phyloP scores from a whole-genome alignment of 1,140 invertebrate species.

The Condylostylus longicornis region DNA sequence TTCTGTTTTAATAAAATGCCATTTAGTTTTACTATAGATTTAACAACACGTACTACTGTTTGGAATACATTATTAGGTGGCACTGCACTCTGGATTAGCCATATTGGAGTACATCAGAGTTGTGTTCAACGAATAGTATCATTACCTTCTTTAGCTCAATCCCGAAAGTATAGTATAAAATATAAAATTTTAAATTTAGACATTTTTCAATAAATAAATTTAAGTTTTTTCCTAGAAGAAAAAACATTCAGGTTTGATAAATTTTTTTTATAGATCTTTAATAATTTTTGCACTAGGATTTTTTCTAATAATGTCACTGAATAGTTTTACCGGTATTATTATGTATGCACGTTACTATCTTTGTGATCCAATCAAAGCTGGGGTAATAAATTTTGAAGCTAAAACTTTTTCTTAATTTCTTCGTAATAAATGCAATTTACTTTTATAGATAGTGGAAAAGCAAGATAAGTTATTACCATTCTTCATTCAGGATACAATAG shows the following conservation, averaged over 20 bases:
- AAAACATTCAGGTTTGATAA: too few species aligned
- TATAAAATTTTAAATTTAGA: too few species aligned
- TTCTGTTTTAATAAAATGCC: neutral
- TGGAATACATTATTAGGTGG: constrained; percentile 17
- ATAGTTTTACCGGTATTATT: constrained; percentile 50
- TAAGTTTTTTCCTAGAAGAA: too few species aligned
- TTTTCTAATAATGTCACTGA: constrained; percentile 34
- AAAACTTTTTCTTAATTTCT: too few species aligned
- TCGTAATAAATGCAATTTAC: too few species aligned
- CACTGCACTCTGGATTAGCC: constrained; percentile 20
- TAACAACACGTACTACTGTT: constrained; percentile 17
- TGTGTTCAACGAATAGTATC: constrained; percentile 26
- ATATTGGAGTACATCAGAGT: constrained; percentile 24
- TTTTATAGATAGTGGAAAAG: constrained; percentile 17
- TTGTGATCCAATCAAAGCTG: constrained; percentile 53
- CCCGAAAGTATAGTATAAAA: too few species aligned
- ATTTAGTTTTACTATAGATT: constrained; percentile 17
- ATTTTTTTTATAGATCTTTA: constrained; percentile 28
- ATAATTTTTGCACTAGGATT: constrained; percentile 36
- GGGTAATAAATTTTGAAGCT: constrained; percentile 32
- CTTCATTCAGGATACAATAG: constrained; percentile 42
- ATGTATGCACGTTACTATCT: constrained; percentile 56
- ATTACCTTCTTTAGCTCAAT: constrained; percentile 17
- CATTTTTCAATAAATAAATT: too few species aligned
- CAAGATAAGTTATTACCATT: constrained; percentile 36